phyloP scores from a whole-genome alignment of 2,888 invertebrate species.

The Serrognathus titanus region DNA sequence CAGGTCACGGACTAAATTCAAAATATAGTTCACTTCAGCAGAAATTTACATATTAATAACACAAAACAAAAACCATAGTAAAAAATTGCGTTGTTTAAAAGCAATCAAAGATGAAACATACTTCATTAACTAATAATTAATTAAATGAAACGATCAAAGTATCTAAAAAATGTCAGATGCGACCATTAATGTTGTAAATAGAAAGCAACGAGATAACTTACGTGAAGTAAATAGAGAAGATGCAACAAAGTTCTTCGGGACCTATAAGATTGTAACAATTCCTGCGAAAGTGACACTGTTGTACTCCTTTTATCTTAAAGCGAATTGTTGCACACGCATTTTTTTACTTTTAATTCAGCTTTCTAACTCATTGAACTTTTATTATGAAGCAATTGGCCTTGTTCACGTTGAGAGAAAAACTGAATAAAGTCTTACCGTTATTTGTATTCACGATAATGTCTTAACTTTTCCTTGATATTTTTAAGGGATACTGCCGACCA shows the following conservation, averaged over 20 bases:
- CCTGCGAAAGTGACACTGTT: constrained; percentile 1
- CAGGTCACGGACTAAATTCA: constrained; percentile 32
- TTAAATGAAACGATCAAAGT: too few species aligned
- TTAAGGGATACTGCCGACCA: neutral
- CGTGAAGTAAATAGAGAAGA: too few species aligned
- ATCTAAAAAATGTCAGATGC: too few species aligned
- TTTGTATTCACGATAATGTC: neutral
- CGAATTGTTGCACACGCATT: neutral
- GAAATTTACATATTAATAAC: neutral
- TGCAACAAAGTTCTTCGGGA: too few species aligned
- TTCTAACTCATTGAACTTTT: neutral
- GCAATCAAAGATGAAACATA: too few species aligned
- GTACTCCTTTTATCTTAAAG: neutral
- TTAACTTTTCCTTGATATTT: neutral
- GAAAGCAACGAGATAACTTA: too few species aligned
- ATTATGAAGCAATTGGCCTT: neutral
- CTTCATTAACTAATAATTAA: too few species aligned
- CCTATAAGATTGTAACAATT: too few species aligned
- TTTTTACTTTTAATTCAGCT: neutral
- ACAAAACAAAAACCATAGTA: neutral
- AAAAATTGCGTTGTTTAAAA: neutral
- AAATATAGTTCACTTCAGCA: constrained; percentile 25
- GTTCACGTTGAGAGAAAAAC: neutral
- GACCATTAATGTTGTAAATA: too few species aligned
- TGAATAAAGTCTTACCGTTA: neutral